phyloP scores from a whole-genome alignment of 1,140 invertebrate genomes.

The Rhagoletis zephyria region DNA sequence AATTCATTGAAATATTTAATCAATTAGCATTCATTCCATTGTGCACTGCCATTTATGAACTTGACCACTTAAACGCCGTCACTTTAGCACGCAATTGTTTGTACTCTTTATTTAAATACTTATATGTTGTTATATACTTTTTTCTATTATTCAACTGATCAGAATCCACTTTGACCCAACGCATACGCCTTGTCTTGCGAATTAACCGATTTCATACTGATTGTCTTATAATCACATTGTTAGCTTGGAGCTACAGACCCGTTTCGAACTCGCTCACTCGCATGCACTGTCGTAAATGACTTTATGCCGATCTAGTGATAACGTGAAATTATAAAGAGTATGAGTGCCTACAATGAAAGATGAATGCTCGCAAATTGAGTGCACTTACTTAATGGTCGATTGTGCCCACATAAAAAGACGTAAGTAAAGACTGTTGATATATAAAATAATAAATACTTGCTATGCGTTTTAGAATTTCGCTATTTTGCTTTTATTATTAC shows the following conservation, averaged over 20 bases:
- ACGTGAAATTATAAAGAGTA: constrained; percentile 18
- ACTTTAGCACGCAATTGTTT: background rate
- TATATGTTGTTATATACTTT: too few relatives aligned
- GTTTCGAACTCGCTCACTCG: background rate
- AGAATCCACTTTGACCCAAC: constrained; percentile 10
- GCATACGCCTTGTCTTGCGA: background rate
- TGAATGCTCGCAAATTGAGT: background rate
- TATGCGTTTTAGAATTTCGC: too few relatives aligned
- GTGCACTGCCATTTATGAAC: constrained; percentile 9
- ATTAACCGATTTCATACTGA: constrained; percentile 41
- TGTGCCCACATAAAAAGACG: too few relatives aligned
- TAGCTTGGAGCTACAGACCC: constrained; percentile 14
- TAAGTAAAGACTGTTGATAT: too few relatives aligned
- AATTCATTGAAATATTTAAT: constrained; percentile 25
- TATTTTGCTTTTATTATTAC: too few relatives aligned
- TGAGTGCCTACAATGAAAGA: background rate
- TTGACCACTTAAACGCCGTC: constrained; percentile 5
- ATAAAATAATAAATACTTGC: too few relatives aligned
- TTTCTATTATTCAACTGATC: constrained; percentile 15
- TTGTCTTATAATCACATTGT: constrained; percentile 22
- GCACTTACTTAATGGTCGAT: background rate
- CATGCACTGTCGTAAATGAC: background rate
- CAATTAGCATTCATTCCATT: constrained; percentile 35
- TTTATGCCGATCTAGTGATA: constrained; percentile 28
- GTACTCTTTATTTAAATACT: constrained; percentile 13